These are phyloP conservation scores for Xiphophorus birchmanni DNA, from an alignment of 2,797 vertebrate genomes.

Conservation along the genomic window DNA sequence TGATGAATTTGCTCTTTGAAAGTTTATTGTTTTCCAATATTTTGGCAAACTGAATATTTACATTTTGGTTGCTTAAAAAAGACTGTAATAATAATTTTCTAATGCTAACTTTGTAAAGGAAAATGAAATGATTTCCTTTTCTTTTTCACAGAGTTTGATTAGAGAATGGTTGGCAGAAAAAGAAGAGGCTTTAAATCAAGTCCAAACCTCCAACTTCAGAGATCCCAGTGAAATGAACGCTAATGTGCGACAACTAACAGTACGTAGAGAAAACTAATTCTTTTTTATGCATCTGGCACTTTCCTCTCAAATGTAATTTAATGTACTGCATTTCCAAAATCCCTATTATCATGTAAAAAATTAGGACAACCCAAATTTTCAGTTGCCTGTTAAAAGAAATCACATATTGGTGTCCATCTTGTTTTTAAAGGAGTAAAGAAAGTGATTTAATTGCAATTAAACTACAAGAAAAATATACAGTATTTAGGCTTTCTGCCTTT, in stretches of 20 bases:
- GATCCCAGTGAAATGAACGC: conserved; percentile 89
- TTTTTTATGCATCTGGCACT: neutral
- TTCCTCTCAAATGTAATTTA: neutral
- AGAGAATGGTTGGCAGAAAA: conserved; percentile 91
- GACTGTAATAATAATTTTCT: neutral
- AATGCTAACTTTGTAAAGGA: conserved; percentile 7
- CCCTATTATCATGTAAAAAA: neutral
- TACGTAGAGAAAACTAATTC: conserved; percentile 76
- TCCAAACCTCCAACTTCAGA: conserved; percentile 90
- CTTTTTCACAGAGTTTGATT: conserved; percentile 83
- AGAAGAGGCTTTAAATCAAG: conserved; percentile 88
- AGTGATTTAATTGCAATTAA: neutral
- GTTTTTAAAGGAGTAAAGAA: neutral
- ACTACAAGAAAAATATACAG: neutral
- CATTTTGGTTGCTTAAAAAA: neutral
- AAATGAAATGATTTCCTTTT: conserved; percentile 3
- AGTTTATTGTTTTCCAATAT: neutral
- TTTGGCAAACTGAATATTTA: neutral
- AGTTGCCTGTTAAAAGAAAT: neutral
- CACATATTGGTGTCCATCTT: neutral
- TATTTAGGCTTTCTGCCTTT: neutral
- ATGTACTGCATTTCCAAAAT: neutral
- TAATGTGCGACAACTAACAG: conserved; percentile 91
- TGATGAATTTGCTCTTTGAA: neutral
- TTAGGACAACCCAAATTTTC: neutral